phyloP scores from a whole-genome alignment of 2,797 vertebrate species.

The Bryconaethiops microstoma region DNA sequence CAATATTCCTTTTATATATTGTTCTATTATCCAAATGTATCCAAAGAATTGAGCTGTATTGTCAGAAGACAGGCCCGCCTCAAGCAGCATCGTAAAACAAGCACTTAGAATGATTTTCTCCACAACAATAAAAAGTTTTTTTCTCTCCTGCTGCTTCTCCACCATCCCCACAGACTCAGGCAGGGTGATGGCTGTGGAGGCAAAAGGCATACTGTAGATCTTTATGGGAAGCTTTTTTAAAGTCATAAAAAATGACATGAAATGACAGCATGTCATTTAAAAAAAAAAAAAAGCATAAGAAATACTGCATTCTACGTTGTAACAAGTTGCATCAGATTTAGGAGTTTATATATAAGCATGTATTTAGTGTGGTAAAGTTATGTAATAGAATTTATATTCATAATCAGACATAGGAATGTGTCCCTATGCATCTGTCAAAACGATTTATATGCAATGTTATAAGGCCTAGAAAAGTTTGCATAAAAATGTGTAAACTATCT shows the following conservation, averaged over 20 bases:
- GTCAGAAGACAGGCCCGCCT: slow-evolving; percentile 67
- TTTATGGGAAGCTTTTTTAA: slow-evolving; percentile 59
- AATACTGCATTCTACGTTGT: slow-evolving; percentile 8
- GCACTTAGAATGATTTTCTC: slow-evolving; percentile 67
- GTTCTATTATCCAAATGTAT: slow-evolving; percentile 51
- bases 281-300: slow-evolving; percentile 61
- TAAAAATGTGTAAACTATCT: too few relatives aligned
- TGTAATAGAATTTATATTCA: background rate
- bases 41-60: slow-evolving; percentile 61
- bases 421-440: too few relatives aligned
- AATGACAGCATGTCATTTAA: slow-evolving; percentile 52
- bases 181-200: slow-evolving; percentile 59
- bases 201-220: slow-evolving; percentile 55
- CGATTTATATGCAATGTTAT: too few relatives aligned
- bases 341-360: background rate
- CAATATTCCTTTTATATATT: slow-evolving; percentile 58
- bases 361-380: background rate
- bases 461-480: too few relatives aligned
- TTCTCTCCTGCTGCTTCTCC: slow-evolving; percentile 54
- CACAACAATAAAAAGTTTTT: slow-evolving; percentile 71
- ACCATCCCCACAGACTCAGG: slow-evolving; percentile 59
- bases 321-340: background rate
- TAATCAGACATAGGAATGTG: too few relatives aligned
- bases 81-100: slow-evolving; percentile 69
- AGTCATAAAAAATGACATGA: slow-evolving; percentile 60